Base-by-base conservation (phyloP, 2,113 vertebrate species). In the Donacobius atricapilla region DNA sequence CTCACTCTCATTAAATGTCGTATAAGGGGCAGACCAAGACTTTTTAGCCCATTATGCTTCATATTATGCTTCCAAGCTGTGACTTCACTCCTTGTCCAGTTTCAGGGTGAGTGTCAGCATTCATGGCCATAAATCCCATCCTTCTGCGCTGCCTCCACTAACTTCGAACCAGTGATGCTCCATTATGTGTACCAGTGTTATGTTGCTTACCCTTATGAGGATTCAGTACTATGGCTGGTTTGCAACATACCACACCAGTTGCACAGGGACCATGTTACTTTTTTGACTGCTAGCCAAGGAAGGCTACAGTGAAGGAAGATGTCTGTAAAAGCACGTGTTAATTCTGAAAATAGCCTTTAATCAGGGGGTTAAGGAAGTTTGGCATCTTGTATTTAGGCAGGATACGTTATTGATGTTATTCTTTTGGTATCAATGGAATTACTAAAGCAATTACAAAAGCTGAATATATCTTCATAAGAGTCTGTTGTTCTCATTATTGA, bases 151-250 rank as follows among this genome's bases (percentile, higher is more conserved):
- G 14, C 23, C 21, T 57, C 37, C 53, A 83, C 3, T 39, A 58
- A 3, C 20, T 4, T 83, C 40, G 19, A 22, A 16, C 5, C 13
- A n/a, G 4, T 33, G 14, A 21, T 50, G 11, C 6, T 63, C 18
- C 4, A 0, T 73, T 45, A 48, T 0, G 1, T 50, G 1, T 56
- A 28, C 33, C 10, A 39, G 5, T 21, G 6, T 24, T 40, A 25
- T 10, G 4, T n/a, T 68, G 24, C n/a, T 68, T 25, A 35, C 5
- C 16, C n/a, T 83, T 18, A 39, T 2, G 3, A 89, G 7, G 28
- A 68, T 78, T 68, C 48, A 61, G 53, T 40, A 47, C 11, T 64
- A 17, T 23, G 24, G 37, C 2, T 73, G 25, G 31, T 75, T 79
- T 79, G 12, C 2, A 15, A 23, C 27, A 57, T 15, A 48, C 7